These are phyloP conservation scores for Enoplosus armatus DNA, from an alignment of 2,797 vertebrate species.

Conservation along the genomic window DNA sequence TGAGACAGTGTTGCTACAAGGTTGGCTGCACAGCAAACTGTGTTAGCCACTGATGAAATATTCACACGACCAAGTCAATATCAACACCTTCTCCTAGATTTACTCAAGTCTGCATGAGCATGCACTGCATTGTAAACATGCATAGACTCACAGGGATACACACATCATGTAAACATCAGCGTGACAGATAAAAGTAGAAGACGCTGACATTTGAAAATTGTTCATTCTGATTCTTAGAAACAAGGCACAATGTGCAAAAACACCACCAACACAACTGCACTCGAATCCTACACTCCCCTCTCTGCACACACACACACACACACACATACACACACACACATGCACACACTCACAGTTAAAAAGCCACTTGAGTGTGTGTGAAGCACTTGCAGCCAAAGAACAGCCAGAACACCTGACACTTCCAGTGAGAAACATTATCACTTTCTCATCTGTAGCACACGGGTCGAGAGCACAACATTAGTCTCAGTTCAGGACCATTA, in stretches of 20 bases:
- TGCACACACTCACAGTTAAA: not conserved
- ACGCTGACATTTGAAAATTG: not conserved
- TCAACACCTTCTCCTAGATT: not conserved
- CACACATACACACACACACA: not conserved
- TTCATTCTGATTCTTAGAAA: slow-evolving; percentile 1
- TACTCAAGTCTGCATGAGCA: not conserved
- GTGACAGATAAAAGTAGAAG: not conserved
- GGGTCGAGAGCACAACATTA: not conserved
- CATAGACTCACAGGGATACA: not conserved
- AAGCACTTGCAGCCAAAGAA: slow-evolving; percentile 37
- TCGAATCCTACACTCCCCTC: not conserved
- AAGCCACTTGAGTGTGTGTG: slow-evolving; percentile 40
- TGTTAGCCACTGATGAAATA: not conserved
- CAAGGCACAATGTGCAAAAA: not conserved
- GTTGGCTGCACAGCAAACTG: not conserved
- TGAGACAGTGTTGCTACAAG: not conserved
- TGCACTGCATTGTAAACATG: not conserved
- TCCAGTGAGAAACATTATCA: slow-evolving; percentile 41
- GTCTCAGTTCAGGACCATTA: not conserved
- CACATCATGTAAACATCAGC: not conserved
- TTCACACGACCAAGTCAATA: slow-evolving; percentile 1
- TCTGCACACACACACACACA: not conserved
- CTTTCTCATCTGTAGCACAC: slow-evolving; percentile 26
- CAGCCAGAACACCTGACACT: slow-evolving; percentile 50
- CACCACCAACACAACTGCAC: not conserved